Percentiles rank a stretch among this genome's conserved stretches.
phyloP scores from a whole-genome alignment of 2,113 vertebrate species.

The Gnathonemus echidnorhynchus region DNA sequence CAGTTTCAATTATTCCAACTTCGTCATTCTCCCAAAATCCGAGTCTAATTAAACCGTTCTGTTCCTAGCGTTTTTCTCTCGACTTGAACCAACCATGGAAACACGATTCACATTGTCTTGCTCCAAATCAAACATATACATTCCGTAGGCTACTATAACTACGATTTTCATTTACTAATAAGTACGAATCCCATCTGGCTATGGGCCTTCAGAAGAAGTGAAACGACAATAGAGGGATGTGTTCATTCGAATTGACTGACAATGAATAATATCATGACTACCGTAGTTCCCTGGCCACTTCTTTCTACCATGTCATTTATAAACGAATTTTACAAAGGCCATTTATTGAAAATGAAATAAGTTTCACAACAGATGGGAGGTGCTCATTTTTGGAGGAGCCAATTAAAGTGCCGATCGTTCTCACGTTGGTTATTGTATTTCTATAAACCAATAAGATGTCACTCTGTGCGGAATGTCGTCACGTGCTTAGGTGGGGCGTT shows the following conservation, averaged over 20 bases:
- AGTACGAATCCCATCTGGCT: constrained; percentile 59
- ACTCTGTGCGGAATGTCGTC: neutral
- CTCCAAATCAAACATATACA: neutral
- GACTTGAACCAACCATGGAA: neutral
- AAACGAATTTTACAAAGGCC: constrained; percentile 20
- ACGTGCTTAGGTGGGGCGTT: neutral
- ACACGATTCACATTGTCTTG: neutral
- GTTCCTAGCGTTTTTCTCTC: neutral
- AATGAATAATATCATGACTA: constrained; percentile 50
- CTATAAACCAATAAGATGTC: neutral
- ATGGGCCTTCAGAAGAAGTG: constrained; percentile 52
- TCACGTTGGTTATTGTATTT: neutral
- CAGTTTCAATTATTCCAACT: neutral
- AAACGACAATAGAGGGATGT: constrained; percentile 52
- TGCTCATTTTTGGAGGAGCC: neutral
- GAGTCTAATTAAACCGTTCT: neutral
- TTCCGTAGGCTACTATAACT: constrained; percentile 10
- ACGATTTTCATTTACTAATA: constrained; percentile 39
- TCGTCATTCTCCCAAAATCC: neutral
- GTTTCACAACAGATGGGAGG: neutral
- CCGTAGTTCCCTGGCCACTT: constrained; percentile 22
- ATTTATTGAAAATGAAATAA: constrained; percentile 5
- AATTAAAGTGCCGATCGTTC: neutral
- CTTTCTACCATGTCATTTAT: constrained; percentile 4
- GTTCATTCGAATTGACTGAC: constrained; percentile 64